Evolutionary conservation across 1,140 invertebrate genomes (phyloP), one percentile per base, ranked within the genome.

Genomic region (Pteromalus puparum): DNA sequence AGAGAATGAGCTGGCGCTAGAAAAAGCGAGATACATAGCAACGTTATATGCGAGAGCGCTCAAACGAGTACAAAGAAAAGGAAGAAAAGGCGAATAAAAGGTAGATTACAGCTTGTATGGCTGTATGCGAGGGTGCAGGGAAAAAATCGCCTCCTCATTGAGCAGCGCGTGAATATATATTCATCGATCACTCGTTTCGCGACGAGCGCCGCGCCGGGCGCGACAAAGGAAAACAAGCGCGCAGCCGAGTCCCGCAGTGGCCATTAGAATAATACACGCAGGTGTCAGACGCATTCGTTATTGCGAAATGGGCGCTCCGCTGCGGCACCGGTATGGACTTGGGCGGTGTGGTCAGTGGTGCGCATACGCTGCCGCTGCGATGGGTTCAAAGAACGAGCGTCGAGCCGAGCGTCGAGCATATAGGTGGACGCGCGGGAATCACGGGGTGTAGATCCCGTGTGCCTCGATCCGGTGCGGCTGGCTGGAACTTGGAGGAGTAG

Each of bases 351-450:
- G 73, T 68, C 48, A 53, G 72, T 42, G 0, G 13, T 3, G 46
- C 26, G 38, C 46, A 73, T 21, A 18, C 26, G 38, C 28, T 5
- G 70, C 48, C 46, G 38, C 28, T 18, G 70, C 75, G 42, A 46
- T 46, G 82, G 78, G 77, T 84, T 84, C 83, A 75, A 84, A 76
- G 83, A 80, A 84, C 83, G 77, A 75, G 73, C 21, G n/a, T n/a
- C n/a, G n/a, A n/a, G n/a, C n/a, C n/a, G n/a, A n/a, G n/a, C n/a
- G n/a, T n/a, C n/a, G n/a, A 74, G n/a, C 30, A 5, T 34, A n/a
- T 24, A 28, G 7, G 34, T 68, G 24, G 28, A 18, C 9, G 5
- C 48, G 2, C 65, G 26, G 78, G 78, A 80, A 80, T 68, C 78
- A 80, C 78, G 34, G 78, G 78, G 18, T 68, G 65, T 70, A 26